Conservation (phyloP, 2,797 vertebrate genomes). For the Halcyon chelicuti region DNA sequence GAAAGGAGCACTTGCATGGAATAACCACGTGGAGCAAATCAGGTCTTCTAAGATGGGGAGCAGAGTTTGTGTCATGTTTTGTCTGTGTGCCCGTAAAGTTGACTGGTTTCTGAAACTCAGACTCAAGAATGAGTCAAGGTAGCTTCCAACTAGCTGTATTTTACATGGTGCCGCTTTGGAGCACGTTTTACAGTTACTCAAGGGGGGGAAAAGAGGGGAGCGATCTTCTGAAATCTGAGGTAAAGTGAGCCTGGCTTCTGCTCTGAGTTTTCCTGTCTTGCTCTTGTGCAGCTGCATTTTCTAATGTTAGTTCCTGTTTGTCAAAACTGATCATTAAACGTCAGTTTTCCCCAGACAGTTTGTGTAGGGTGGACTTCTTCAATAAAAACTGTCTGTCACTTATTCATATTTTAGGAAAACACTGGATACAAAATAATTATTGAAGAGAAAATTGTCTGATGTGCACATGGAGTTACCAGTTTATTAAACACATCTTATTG, state of each 20-base stretch:
- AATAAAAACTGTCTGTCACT: neutral
- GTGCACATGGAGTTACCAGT: neutral
- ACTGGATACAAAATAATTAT: neutral
- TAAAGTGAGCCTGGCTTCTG: neutral
- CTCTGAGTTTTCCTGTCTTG: neutral
- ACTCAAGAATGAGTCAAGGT: neutral
- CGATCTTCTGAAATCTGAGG: neutral
- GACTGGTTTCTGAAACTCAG: neutral
- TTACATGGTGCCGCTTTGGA: neutral
- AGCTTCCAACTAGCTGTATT: fast-evolving
- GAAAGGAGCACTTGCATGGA: neutral
- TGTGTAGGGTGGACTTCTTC: neutral
- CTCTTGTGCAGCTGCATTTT: neutral
- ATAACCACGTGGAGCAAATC: no score
- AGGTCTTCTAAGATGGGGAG: neutral
- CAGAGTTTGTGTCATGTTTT: fast-evolving
- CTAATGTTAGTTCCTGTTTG: neutral
- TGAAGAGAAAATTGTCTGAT: neutral
- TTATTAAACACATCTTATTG: neutral
- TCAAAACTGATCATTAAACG: neutral
- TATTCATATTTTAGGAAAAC: neutral
- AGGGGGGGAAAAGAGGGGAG: neutral
- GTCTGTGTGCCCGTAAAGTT: neutral
- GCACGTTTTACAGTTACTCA: neutral
- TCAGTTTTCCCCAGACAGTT: neutral